Conservation (phyloP, 2,113 vertebrate species). For the Cnemophilus loriae region DNA sequence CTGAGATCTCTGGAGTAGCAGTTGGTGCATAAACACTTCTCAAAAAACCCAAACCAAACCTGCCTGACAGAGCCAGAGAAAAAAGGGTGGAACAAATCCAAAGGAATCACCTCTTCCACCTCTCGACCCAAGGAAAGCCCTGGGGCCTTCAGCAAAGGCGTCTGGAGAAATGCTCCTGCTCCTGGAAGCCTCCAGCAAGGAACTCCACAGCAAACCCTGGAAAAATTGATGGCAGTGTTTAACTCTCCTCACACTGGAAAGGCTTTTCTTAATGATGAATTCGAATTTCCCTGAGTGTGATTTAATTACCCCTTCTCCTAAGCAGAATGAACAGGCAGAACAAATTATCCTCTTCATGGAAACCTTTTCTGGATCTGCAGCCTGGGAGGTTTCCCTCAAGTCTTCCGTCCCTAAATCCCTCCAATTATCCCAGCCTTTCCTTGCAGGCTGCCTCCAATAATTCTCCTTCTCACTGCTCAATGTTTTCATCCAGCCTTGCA, state of each 20-base stretch:
- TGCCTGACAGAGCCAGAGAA: background rate
- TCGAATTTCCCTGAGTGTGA: background rate
- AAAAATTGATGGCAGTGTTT: background rate
- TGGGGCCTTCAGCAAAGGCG: background rate
- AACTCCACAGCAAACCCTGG: background rate
- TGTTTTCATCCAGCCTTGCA: background rate
- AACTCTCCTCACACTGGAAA: background rate
- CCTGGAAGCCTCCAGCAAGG: background rate
- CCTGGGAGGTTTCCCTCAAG: background rate
- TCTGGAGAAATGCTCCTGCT: background rate
- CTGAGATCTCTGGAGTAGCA: background rate
- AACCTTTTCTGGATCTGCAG: background rate
- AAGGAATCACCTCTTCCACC: background rate
- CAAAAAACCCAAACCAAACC: background rate
- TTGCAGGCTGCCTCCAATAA: background rate
- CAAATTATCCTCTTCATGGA: conserved; percentile 3
- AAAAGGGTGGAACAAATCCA: background rate
- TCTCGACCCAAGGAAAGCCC: background rate
- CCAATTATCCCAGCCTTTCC: background rate
- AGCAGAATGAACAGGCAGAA: background rate
- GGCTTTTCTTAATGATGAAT: background rate
- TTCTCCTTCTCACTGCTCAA: background rate
- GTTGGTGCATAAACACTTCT: background rate
- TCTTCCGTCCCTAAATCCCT: background rate
- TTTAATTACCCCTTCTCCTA: background rate